Evolutionary conservation across 2,113 vertebrate genomes (phyloP).

Genomic region (Elaphurus davidianus): DNA sequence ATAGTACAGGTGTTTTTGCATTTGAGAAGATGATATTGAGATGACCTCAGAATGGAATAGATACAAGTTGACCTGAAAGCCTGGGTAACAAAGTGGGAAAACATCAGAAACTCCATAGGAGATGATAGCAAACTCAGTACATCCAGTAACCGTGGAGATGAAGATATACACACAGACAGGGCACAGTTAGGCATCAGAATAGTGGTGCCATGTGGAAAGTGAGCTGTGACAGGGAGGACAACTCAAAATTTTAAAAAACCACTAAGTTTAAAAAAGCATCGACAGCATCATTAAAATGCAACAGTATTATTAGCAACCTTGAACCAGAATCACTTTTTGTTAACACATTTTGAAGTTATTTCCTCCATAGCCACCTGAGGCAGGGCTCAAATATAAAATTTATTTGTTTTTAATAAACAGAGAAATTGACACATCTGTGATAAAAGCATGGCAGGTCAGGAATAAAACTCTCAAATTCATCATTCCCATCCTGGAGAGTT

Average conservation of each 20-base stretch:
- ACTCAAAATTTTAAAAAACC: not conserved
- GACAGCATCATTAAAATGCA: not conserved
- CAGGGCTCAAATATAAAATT: not conserved
- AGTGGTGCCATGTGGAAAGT: not conserved
- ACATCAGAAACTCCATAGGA: not conserved
- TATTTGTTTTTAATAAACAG: not conserved
- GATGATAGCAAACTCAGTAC: not conserved
- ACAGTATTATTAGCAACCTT: not conserved
- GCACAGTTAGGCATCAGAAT: not conserved
- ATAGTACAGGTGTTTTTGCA: not conserved
- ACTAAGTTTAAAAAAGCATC: not conserved
- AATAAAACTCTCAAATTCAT: not conserved
- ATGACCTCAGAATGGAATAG: not conserved
- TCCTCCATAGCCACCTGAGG: not conserved
- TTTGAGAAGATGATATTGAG: not conserved
- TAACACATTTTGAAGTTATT: not conserved
- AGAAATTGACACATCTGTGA: not conserved
- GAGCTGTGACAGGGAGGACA: not conserved
- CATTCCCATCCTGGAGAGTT: accelerated
- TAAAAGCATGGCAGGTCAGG: not conserved
- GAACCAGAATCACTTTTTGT: not conserved
- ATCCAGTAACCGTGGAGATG: not conserved
- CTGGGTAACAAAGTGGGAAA: not conserved
- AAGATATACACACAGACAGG: not conserved
- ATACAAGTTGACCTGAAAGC: not conserved